These are phyloP conservation scores for Achroia grisella DNA, from an alignment of 1,140 invertebrate genomes.

Conservation along the genomic window DNA sequence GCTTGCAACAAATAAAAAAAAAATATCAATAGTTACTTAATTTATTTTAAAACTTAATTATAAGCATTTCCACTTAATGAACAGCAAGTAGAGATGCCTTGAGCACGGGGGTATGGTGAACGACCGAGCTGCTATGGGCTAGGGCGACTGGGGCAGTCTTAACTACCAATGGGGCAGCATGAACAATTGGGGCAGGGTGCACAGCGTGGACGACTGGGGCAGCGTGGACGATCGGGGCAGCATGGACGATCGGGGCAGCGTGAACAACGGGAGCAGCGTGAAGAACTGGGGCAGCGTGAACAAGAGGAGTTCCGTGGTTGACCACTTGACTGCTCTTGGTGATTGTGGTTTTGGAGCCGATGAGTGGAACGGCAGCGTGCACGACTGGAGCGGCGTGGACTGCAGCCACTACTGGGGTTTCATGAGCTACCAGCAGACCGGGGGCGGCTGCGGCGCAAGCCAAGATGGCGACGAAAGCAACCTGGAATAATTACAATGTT, in stretches of 20 bases:
- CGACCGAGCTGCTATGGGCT: conserved; percentile 50
- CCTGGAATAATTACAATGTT: too few species aligned
- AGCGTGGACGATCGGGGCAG: conserved; percentile 54
- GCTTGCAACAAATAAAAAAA: too few species aligned
- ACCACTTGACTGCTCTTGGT: conserved; percentile 59
- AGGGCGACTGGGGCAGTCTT: conserved; percentile 53
- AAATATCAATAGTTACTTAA: neutral
- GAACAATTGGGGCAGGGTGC: conserved; percentile 40
- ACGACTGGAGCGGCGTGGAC: conserved; percentile 54
- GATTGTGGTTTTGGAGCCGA: conserved; percentile 56
- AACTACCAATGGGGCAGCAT: conserved; percentile 52
- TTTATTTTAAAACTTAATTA: neutral
- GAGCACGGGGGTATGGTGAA: conserved; percentile 69
- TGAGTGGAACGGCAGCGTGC: conserved; percentile 47
- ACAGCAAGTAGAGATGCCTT: conserved; percentile 73
- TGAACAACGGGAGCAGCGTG: conserved; percentile 48
- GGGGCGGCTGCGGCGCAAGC: conserved; percentile 72
- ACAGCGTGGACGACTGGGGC: conserved; percentile 39
- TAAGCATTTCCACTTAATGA: conserved; percentile 33
- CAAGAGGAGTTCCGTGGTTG: conserved; percentile 44
- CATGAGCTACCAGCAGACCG: conserved; percentile 54
- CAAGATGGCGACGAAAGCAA: conserved; percentile 69
- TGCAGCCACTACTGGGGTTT: conserved; percentile 39
- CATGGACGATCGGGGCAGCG: conserved; percentile 49
- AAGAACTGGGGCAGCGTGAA: conserved; percentile 52